phyloP scores from a whole-genome alignment of 1,140 invertebrate species.

The Lasaia peninsularis region DNA sequence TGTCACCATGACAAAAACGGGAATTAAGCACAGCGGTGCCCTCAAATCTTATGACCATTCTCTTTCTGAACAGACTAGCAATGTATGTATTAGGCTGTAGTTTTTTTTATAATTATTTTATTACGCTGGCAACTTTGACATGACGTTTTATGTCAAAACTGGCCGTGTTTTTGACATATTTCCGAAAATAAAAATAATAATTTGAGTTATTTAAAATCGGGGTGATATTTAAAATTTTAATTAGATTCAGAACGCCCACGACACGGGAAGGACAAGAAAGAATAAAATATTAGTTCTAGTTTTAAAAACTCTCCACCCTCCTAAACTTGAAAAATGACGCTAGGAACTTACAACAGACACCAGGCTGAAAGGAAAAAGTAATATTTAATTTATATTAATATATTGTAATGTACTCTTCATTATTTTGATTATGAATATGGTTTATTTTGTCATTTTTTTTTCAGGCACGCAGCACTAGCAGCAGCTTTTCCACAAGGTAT shows the following conservation, averaged over 20 bases:
- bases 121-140: too few species aligned
- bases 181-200: not conserved
- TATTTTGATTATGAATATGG: slow-evolving; percentile 17
- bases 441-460: slow-evolving; percentile 25
- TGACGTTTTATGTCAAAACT: too few species aligned
- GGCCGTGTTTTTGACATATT: not conserved
- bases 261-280: not conserved
- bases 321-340: slow-evolving; percentile 44
- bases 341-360: slow-evolving; percentile 68
- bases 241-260: not conserved
- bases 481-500: slow-evolving; percentile 83
- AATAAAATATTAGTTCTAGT: not conserved
- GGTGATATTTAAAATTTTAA: not conserved
- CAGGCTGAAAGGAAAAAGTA: slow-evolving; percentile 65
- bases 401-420: slow-evolving; percentile 12
- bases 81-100: too few species aligned
- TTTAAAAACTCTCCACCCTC: not conserved
- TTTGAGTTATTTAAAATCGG: not conserved
- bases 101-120: too few species aligned
- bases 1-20: too few species aligned
- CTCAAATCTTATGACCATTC: too few species aligned
- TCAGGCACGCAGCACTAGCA: slow-evolving; percentile 75
- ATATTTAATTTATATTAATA: slow-evolving; percentile 26
- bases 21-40: too few species aligned
- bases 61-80: too few species aligned